Percentiles rank a stretch among this genome's conserved stretches.
Conservation (phyloP, 2,113 vertebrate species). For the Cottus gobio region DNA sequence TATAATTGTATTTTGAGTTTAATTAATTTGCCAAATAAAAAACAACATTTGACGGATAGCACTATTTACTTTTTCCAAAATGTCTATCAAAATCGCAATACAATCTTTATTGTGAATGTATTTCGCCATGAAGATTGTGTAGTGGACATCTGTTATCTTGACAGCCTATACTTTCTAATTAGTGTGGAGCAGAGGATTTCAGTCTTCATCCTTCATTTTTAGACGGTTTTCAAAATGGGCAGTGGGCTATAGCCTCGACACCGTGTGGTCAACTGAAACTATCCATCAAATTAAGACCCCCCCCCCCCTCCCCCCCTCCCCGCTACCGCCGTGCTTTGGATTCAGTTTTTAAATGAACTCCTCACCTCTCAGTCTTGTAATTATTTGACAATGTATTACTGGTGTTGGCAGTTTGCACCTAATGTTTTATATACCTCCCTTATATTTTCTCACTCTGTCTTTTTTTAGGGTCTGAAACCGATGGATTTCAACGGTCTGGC, state of each 20-base stretch:
- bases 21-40: neutral
- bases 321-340: neutral
- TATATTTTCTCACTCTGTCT: slow-evolving; percentile 18
- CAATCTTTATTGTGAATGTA: neutral
- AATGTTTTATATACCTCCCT: slow-evolving; percentile 2
- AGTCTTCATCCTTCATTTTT: neutral
- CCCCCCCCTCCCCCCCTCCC: neutral
- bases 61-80: neutral
- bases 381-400: slow-evolving; percentile 1
- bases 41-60: neutral
- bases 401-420: neutral
- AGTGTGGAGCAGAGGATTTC: neutral
- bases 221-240: neutral
- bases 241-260: neutral
- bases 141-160: neutral
- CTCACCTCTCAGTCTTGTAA: slow-evolving; percentile 9
- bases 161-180: neutral
- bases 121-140: neutral
- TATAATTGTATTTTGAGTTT: neutral
- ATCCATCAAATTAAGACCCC: neutral
- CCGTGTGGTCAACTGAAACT: neutral
- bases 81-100: neutral
- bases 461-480: slow-evolving; percentile 87
- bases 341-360: slow-evolving; percentile 22
- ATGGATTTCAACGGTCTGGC: slow-evolving; percentile 93